These are phyloP conservation scores for Acleris sparsana DNA, from an alignment of 2,888 invertebrate genomes.

Conservation along the genomic window DNA sequence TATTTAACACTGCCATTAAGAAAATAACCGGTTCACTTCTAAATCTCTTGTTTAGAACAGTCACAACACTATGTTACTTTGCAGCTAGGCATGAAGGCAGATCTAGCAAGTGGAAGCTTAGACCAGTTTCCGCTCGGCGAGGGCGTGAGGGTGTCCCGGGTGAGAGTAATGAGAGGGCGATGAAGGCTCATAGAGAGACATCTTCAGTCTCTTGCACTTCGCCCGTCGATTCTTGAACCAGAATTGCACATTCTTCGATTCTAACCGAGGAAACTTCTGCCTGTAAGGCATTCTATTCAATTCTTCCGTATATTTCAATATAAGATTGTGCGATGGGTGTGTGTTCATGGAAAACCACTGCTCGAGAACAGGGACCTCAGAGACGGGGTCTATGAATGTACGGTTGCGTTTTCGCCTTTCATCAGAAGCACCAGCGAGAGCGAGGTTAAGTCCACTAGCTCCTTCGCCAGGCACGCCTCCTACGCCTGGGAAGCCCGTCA, in stretches of 20 bases:
- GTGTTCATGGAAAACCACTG: conserved; percentile 99
- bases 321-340: conserved; percentile 98
- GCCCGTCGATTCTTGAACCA: conserved; percentile 99
- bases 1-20: conserved; percentile 7
- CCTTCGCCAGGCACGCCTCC: conserved; percentile 82
- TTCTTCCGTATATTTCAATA: conserved; percentile 98
- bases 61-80: conserved; percentile 33
- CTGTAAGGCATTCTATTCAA: conserved; percentile 98
- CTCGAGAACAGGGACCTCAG: conserved; percentile 96
- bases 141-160: conserved; percentile 79
- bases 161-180: conserved; percentile 85
- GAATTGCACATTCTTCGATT: conserved; percentile 99
- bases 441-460: conserved; percentile 85
- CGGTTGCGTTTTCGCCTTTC: conserved; percentile 97
- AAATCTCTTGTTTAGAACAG: conserved; percentile 14
- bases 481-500: conserved; percentile 83
- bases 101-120: conserved; percentile 46
- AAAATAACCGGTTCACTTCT: conserved; percentile 20
- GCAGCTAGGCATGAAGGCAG: conserved; percentile 38
- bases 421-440: conserved; percentile 87
- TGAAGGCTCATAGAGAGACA: conserved; percentile 91
- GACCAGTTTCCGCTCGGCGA: conserved; percentile 80
- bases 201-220: conserved; percentile 97
- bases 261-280: conserved; percentile 98
- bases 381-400: conserved; percentile 99